Base-by-base conservation (phyloP, 2,113 vertebrate genomes). In the Ictalurus punctatus region DNA sequence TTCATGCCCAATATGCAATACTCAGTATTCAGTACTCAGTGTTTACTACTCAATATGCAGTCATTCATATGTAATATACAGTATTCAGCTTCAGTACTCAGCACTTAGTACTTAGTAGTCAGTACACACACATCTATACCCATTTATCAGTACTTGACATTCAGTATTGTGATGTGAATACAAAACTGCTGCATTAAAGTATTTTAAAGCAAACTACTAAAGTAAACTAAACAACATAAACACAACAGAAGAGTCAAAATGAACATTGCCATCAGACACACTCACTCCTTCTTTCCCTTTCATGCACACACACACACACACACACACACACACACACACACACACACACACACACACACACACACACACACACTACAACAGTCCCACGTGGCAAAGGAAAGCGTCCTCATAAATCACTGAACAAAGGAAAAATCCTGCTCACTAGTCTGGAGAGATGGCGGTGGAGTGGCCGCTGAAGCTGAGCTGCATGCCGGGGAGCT, bases 401-500 rank as follows among this genome's bases (percentile, higher is more conserved):
- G 88, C 87, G 86, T 86, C 89, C 84, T 78, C 90, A 87, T 91
- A 90, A 91, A 86, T 90, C 87, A 85, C 74, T 44, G 83, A 91
- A 92, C 90, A 92, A 92, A 91, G 65, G 88, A 88, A 87, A 91
- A 90, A 86, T 89, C 89, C 89, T 84, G 61, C 80, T 86, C 89
- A 88, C 61, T 90, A 90, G 84, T 90, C 85, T 56, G 65, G 61
- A 83, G 86, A 87, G 91, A 85, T 84, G 54, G 86, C 76, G 34
- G 63, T 83, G 86, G 94, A 91, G 91, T 95, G 95, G 90, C 94
- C 92, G 79, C 92, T 94, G 61, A 94, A 94, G 88, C 93, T 95
- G 91, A 94, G 93, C 94, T 95, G 95, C 85, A 86, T 92, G 92
- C 94, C 92, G 87, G 94, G 96, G 89, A 94, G 90, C 94, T 95